Evolutionary conservation across 1,140 invertebrate genomes (phyloP).

Genomic region (Pachyrhynchus sulphureomaculatus): DNA sequence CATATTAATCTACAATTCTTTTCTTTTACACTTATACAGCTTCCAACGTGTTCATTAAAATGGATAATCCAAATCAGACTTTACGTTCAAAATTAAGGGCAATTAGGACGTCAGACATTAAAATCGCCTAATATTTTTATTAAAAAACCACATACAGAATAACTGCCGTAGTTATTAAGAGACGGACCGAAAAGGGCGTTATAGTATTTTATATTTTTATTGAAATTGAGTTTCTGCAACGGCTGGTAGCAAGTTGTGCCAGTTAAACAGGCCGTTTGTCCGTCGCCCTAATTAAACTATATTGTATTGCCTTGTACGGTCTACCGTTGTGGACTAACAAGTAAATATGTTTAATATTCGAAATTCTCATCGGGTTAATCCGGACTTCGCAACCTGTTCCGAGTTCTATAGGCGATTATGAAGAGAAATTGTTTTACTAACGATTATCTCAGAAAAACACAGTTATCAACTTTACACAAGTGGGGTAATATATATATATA

Average conservation of each 20-base stretch:
- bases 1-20: too few relatives aligned
- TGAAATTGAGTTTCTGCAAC: slow-evolving; percentile 29
- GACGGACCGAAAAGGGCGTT: slow-evolving; percentile 23
- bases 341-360: slow-evolving; percentile 36
- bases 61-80: slow-evolving; percentile 22
- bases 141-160: slow-evolving; percentile 31
- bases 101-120: slow-evolving; percentile 32
- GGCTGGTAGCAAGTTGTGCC: slow-evolving; percentile 26
- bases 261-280: slow-evolving; percentile 28
- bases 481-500: too few relatives aligned
- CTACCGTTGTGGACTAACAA: slow-evolving; percentile 23
- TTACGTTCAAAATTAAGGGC: slow-evolving; percentile 27
- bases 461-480: too few relatives aligned
- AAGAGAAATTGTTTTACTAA: slow-evolving; percentile 17
- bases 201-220: slow-evolving; percentile 33
- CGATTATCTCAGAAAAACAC: slow-evolving; percentile 23
- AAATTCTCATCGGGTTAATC: slow-evolving; percentile 28
- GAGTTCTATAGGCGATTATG: slow-evolving; percentile 23
- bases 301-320: slow-evolving; percentile 26
- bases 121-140: slow-evolving; percentile 33
- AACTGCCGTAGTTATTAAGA: slow-evolving; percentile 30
- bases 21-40: not conserved
- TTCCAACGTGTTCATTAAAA: not conserved
- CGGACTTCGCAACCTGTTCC: slow-evolving; percentile 18
- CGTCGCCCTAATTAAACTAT: slow-evolving; percentile 32